phyloP scores from a whole-genome alignment of 2,797 vertebrate species.

The Tinamus major region DNA sequence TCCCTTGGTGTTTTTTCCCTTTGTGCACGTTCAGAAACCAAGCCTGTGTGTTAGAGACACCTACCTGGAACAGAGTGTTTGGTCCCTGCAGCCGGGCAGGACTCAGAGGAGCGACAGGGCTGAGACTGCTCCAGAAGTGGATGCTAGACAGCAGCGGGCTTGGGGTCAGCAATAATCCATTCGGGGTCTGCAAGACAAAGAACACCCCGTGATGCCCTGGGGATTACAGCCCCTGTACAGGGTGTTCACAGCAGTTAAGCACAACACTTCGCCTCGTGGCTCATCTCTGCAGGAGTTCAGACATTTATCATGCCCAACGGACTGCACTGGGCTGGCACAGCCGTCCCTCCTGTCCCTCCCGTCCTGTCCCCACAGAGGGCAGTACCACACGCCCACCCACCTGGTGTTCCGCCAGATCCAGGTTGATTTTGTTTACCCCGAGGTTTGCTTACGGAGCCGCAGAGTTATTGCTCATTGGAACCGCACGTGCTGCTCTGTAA shows the following conservation, averaged over 20 bases:
- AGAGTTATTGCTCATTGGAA: neutral
- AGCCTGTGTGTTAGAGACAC: slow-evolving; percentile 13
- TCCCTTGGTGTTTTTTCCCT: neutral
- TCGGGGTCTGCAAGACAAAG: slow-evolving; percentile 87
- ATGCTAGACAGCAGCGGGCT: slow-evolving; percentile 94
- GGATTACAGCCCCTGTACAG: neutral
- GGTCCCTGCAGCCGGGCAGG: slow-evolving; percentile 94
- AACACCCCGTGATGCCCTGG: neutral
- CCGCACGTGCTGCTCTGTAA: rapidly evolving
- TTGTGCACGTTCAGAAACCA: neutral
- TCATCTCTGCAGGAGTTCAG: neutral
- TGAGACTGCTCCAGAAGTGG: slow-evolving; percentile 96
- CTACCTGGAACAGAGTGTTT: slow-evolving; percentile 93
- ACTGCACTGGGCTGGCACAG: neutral
- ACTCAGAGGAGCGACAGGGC: slow-evolving; percentile 93
- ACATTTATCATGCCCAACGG: rapidly evolving
- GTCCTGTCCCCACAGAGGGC: neutral
- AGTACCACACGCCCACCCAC: neutral
- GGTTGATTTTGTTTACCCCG: neutral
- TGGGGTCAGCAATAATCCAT: slow-evolving; percentile 92
- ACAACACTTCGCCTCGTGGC: neutral
- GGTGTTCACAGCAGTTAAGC: neutral
- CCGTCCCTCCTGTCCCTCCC: neutral
- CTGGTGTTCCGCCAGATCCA: neutral
- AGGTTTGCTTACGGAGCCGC: neutral